Conservation (phyloP, 2,888 invertebrate species). For the Crocallis elinguaria region DNA sequence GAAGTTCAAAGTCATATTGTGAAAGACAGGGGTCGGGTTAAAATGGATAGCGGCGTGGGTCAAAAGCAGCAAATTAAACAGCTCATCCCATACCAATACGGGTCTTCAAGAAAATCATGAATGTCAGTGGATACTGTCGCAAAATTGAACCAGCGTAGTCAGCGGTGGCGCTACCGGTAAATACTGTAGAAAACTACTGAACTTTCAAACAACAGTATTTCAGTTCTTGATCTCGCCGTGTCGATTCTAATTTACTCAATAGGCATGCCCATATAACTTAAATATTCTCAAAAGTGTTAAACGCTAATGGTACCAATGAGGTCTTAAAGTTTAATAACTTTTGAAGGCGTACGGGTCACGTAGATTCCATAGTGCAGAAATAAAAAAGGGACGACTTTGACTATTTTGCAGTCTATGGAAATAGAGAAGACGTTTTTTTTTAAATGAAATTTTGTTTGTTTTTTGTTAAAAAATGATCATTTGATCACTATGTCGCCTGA, state of each 20-base stretch:
- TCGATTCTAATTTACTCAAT: background rate
- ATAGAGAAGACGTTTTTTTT: too few relatives aligned
- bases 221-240: background rate
- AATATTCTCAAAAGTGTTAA: background rate
- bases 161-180: background rate
- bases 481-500: too few relatives aligned
- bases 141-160: background rate
- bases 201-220: background rate
- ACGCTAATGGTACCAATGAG: background rate
- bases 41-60: background rate
- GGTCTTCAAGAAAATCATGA: conserved; percentile 4
- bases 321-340: background rate
- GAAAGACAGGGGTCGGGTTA: background rate
- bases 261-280: background rate
- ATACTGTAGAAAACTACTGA: background rate
- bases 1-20: conserved; percentile 27
- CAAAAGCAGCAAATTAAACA: conserved; percentile 10
- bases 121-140: conserved; percentile 1
- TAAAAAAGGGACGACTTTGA: too few relatives aligned
- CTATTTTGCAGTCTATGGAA: too few relatives aligned
- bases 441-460: too few relatives aligned
- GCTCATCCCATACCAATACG: conserved; percentile 12
- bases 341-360: background rate
- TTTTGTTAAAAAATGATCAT: too few relatives aligned
- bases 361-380: too few relatives aligned